Conservation (phyloP, 2,888 invertebrate species). For the Scrobipalpa costella region DNA sequence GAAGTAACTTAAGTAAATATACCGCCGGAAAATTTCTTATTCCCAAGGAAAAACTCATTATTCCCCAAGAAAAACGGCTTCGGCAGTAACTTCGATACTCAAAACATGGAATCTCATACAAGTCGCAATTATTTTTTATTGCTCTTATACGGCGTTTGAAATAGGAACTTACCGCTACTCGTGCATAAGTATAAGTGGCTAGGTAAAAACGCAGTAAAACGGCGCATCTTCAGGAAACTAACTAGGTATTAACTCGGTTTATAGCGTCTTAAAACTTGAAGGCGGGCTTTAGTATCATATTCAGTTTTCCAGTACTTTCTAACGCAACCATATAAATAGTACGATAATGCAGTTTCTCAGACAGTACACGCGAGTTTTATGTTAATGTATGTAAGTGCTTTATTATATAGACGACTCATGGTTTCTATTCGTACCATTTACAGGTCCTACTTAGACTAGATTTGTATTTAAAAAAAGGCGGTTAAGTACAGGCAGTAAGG, state of each 20-base stretch:
- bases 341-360: slow-evolving; percentile 1
- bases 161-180: background rate
- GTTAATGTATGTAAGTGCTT: background rate
- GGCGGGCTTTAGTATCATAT: slow-evolving; percentile 19
- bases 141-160: background rate
- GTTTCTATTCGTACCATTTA: too few relatives aligned
- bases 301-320: slow-evolving; percentile 18
- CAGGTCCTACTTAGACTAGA: too few relatives aligned
- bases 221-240: slow-evolving; percentile 13
- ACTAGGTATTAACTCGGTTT: slow-evolving; percentile 20
- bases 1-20: too few relatives aligned
- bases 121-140: background rate
- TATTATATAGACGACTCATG: background rate
- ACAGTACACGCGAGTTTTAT: background rate
- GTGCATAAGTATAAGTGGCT: slow-evolving; percentile 9
- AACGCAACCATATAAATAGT: background rate
- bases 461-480: too few relatives aligned
- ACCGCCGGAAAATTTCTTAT: too few relatives aligned
- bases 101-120: background rate
- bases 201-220: slow-evolving; percentile 14
- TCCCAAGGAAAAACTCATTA: too few relatives aligned
- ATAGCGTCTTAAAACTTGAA: slow-evolving; percentile 17
- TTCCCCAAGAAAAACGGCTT: too few relatives aligned
- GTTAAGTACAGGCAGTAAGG: too few relatives aligned
- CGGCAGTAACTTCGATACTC: background rate